Conservation (phyloP, 35 echinoderm and acorn worm species). For the Heliocidaris erythrogramma region DNA sequence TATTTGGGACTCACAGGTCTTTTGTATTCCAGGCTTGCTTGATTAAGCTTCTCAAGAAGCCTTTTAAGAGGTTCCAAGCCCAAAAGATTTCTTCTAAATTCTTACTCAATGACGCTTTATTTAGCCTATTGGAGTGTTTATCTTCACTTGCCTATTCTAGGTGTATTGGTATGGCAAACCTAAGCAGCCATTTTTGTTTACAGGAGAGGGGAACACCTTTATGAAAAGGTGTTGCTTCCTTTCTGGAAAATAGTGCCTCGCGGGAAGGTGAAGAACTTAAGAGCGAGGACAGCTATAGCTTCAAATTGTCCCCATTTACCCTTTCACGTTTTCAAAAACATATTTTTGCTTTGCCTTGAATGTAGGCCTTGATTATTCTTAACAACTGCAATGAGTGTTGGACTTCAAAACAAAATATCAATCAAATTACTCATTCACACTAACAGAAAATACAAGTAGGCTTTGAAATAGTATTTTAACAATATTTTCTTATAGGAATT, state of each 20-base stretch:
- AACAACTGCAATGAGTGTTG: too few relatives aligned
- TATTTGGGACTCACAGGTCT: not conserved
- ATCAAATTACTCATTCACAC: not conserved
- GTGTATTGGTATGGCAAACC: not conserved
- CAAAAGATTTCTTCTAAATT: not conserved
- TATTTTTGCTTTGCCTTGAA: too few relatives aligned
- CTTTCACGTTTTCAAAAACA: not conserved
- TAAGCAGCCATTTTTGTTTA: not conserved
- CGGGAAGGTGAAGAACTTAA: not conserved
- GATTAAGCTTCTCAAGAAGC: constrained; percentile 6
- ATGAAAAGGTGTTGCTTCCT: constrained; percentile 2
- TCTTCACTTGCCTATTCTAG: not conserved
- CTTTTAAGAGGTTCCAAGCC: constrained; percentile 19
- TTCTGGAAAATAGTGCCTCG: not conserved
- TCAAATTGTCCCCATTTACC: not conserved
- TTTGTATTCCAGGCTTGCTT: constrained; percentile 13
- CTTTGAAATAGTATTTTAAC: not conserved
- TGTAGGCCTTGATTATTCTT: too few relatives aligned
- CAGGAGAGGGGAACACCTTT: constrained; percentile 11
- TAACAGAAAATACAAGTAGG: not conserved
- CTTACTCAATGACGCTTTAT: constrained; percentile 8
- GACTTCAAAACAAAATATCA: too few relatives aligned
- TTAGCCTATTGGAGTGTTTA: constrained; percentile 23
- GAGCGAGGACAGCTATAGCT: not conserved
- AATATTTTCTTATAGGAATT: not conserved